Evolutionary conservation across 2,113 vertebrate genomes (phyloP), one percentile per base, ranked within the genome.

Genomic region (Manacus vitellinus): DNA sequence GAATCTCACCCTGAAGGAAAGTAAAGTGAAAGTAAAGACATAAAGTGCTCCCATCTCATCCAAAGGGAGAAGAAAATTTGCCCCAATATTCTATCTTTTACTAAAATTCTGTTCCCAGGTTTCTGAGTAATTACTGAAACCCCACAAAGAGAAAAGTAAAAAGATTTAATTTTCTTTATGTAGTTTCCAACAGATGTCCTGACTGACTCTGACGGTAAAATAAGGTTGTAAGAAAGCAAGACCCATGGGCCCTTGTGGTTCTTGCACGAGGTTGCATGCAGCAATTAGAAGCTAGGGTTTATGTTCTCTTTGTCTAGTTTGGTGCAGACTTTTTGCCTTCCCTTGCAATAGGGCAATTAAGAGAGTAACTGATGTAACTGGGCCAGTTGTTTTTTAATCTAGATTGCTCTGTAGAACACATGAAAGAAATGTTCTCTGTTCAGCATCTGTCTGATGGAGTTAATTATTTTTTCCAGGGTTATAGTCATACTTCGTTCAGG

Each of bases 281-380:
- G 49, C 54, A 94, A 71, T 25, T 83, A 92, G 59, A 92, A 97
- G 39, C 51, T 61, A n/a, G 62, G 51, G 51, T 43, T 94, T 65
- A 5, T 67, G 75, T 94, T 92, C 62, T 91, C 63, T 97, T 97
- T 97, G 87, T 92, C 95, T 96, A 95, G 41, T 91, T 77, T 76
- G 24, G 61, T 75, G 74, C 41, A 74, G 82, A 71, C 9, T 49
- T 97, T 94, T 87, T 89, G 35, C 67, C n/a, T 94, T 23, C 35
- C 58, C 12, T 86, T 88, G 35, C 49, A 87, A 95, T 93, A 92
- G 67, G 35, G 35, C 92, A 96, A 47, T 66, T 94, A 92, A 94
- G 65, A 96, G 81, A 97, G 83, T 93, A 91, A 43, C 54, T 95
- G 95, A 91, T 87, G 71, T 77, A 94, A 97, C 81, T 88, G 91